Percentiles rank a stretch among this genome's conserved stretches.
Conservation (phyloP, 2,797 vertebrate species). For the Coccyzus lansbergi region DNA sequence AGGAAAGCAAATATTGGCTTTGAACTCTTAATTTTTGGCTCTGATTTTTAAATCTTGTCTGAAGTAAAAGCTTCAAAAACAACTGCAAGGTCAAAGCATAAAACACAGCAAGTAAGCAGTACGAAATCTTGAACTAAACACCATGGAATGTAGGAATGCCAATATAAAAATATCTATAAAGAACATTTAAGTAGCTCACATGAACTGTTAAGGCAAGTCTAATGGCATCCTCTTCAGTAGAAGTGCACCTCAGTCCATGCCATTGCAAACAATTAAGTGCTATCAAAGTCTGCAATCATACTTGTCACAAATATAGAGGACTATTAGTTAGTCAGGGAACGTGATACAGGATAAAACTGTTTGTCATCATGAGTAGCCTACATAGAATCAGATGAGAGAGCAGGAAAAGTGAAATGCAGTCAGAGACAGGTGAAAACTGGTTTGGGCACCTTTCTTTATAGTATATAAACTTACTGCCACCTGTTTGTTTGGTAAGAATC, state of each 20-base stretch:
- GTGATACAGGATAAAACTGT: background rate
- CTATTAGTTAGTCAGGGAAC: background rate
- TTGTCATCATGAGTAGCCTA: background rate
- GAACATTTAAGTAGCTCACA: constrained; percentile 15
- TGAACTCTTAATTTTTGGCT: background rate
- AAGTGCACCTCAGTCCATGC: background rate
- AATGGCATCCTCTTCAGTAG: background rate
- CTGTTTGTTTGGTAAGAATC: constrained; percentile 24
- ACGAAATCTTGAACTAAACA: constrained; percentile 7
- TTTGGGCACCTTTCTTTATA: background rate
- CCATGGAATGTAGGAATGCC: background rate
- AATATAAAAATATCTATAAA: constrained; percentile 4
- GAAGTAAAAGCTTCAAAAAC: background rate
- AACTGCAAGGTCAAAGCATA: background rate
- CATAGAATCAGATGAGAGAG: constrained; percentile 32
- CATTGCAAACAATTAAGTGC: background rate
- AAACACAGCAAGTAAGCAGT: background rate
- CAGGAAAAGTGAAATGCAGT: background rate
- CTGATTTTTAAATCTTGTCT: constrained; percentile 7
- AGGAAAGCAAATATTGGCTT: background rate
- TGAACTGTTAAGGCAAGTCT: background rate
- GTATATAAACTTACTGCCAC: background rate
- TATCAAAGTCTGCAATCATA: constrained; percentile 3
- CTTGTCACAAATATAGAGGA: background rate
- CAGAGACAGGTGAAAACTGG: background rate